Evolutionary conservation across 2,888 invertebrate genomes (phyloP), one percentile per base, ranked within the genome.

Genomic region (Ethmia dodecea): DNA sequence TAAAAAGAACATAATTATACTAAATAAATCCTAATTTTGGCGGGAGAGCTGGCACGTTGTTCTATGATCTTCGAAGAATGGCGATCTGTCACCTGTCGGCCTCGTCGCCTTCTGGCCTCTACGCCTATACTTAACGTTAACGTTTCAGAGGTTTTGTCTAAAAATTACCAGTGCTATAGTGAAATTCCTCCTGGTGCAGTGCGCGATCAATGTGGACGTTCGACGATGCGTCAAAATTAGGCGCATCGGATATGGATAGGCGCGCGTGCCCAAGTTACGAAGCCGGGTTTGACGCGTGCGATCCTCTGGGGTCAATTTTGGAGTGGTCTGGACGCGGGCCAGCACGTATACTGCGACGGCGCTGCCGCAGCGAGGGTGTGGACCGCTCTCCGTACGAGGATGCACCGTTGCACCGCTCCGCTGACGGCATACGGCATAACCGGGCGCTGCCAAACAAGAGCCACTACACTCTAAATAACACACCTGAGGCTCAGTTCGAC

Each of bases 341-440:
- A 49, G 84, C 81, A 39, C 74, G 79, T 27, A 77, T 84, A 42
- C 50, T 81, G 51, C 76, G 86, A 47, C 79, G 86, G 35, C 78
- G 86, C 48, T 87, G 86, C 56, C 83, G 83, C 52, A 87, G 86
- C 55, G 86, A 87, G 53, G 84, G 86, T 31, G 62, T 86, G 28
- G 86, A 87, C 47, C 72, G 83, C 32, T 84, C 86, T 46, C 83
- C 86, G 31, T 86, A 77, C 55, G 86, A 86, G 68, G 78, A 84
- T 79, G 79, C 56, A 45, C 71, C 57, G 49, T 67, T 75, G 31
- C 62, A 59, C 40, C 68, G 71, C 40, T 78, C 66, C 32, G 68
- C 69, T 37, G 80, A 76, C 48, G 56, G 60, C 39, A 52, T 55
- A 45, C 67, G 73, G 35, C 60, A 64, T 46, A 59, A 65, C 43